Evolutionary conservation across 1,140 invertebrate species (phyloP).

Genomic region (Trachelipus rathkii): DNA sequence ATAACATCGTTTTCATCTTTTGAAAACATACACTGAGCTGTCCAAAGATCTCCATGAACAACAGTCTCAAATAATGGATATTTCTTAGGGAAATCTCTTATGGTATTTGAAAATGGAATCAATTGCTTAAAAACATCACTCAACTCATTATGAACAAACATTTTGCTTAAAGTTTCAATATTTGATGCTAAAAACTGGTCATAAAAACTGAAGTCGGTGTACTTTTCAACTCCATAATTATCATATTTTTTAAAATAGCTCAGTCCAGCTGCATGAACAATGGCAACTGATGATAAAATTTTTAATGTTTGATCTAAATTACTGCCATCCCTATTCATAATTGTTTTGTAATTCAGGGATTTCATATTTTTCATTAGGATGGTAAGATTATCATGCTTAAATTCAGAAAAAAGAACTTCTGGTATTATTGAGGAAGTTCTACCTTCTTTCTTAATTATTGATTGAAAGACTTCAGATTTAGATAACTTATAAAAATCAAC

Average conservation of each 20-base stretch:
- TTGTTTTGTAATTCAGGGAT: slow-evolving; percentile 12
- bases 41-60: slow-evolving; percentile 31
- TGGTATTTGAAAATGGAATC: slow-evolving; percentile 16
- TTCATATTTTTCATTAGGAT: slow-evolving; percentile 24
- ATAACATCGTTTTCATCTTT: background rate
- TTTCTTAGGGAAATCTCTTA: background rate
- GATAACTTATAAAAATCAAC: slow-evolving; percentile 22
- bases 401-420: background rate
- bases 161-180: slow-evolving; percentile 14
- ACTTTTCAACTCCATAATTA: background rate
- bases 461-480: slow-evolving; percentile 13
- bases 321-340: slow-evolving; percentile 12
- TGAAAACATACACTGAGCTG: slow-evolving; percentile 26
- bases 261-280: slow-evolving; percentile 26
- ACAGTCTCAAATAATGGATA: slow-evolving; percentile 28
- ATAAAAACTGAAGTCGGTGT: slow-evolving; percentile 12
- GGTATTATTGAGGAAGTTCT: background rate
- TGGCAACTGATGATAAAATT: background rate
- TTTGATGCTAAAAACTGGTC: slow-evolving; percentile 17
- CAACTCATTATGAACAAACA: background rate
- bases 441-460: background rate
- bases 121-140: slow-evolving; percentile 10
- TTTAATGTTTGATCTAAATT: slow-evolving; percentile 1
- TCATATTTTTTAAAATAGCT: slow-evolving; percentile 10
- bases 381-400: slow-evolving; percentile 12